phyloP scores from a whole-genome alignment of 1,140 invertebrate species.

The Hypsibius dujardini region DNA sequence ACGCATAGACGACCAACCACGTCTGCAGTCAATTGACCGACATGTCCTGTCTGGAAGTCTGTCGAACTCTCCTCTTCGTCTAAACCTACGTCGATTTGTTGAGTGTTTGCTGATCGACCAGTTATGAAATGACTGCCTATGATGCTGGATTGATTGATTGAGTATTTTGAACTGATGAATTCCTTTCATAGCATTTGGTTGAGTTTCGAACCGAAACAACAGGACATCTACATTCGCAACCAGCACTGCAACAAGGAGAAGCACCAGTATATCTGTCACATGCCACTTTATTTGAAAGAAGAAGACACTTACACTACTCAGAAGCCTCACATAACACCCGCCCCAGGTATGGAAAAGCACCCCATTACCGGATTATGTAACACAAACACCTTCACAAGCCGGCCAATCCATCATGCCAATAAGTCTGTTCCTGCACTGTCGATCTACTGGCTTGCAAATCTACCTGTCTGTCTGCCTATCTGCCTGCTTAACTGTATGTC shows the following conservation, averaged over 20 bases:
- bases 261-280: neutral
- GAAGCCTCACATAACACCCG: neutral
- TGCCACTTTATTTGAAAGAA: neutral
- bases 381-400: neutral
- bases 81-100: no score
- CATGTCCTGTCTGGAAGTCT: no score
- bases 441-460: no score
- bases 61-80: no score
- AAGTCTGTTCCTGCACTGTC: neutral
- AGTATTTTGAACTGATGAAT: no score
- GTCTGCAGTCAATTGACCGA: no score
- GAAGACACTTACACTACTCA: no score
- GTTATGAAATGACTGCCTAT: neutral
- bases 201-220: neutral
- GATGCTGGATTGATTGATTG: neutral
- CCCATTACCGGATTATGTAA: neutral
- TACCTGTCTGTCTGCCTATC: no score
- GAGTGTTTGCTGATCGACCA: neutral
- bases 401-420: neutral
- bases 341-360: neutral
- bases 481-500: no score
- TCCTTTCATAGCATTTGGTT: slow-evolving; percentile 2
- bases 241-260: neutral
- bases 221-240: neutral
- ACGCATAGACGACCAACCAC: no score